Conservation (phyloP, 2,113 vertebrate species). For the Anhinga rufa region DNA sequence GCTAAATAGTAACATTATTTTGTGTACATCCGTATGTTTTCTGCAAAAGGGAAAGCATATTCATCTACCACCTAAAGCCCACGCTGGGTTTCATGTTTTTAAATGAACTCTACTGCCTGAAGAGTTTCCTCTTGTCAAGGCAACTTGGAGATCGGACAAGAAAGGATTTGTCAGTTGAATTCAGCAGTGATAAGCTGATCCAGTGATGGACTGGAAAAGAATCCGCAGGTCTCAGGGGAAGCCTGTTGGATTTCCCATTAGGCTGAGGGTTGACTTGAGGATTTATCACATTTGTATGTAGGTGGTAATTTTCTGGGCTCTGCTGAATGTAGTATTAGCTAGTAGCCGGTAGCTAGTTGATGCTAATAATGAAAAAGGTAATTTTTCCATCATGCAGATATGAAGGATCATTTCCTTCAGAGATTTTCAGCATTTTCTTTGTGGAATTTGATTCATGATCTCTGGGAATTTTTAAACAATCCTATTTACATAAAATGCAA, state of each 20-base stretch:
- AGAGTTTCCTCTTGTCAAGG: not conserved
- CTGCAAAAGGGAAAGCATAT: not conserved
- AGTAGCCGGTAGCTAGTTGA: not conserved
- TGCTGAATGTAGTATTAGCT: not conserved
- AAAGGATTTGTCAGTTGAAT: not conserved
- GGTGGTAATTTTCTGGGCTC: not conserved
- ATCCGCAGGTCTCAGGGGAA: not conserved
- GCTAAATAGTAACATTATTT: not conserved
- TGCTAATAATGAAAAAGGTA: not conserved
- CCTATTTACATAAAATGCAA: not conserved
- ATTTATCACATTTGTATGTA: not conserved
- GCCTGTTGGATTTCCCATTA: not conserved
- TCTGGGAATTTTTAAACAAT: not conserved
- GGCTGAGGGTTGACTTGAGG: not conserved
- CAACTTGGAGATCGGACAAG: rapidly evolving
- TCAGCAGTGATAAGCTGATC: not conserved
- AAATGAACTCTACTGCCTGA: not conserved
- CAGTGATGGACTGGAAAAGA: not conserved
- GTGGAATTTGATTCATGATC: not conserved
- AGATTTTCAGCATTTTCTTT: not conserved
- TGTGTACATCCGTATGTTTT: not conserved
- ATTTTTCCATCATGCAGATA: not conserved
- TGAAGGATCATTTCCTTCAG: not conserved
- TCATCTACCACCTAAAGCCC: not conserved
- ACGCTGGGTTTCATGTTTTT: not conserved